Evolutionary conservation across 2,113 vertebrate genomes (phyloP), one percentile per base, ranked within the genome.

Genomic region (Calyptommatus sinebrachiatus): DNA sequence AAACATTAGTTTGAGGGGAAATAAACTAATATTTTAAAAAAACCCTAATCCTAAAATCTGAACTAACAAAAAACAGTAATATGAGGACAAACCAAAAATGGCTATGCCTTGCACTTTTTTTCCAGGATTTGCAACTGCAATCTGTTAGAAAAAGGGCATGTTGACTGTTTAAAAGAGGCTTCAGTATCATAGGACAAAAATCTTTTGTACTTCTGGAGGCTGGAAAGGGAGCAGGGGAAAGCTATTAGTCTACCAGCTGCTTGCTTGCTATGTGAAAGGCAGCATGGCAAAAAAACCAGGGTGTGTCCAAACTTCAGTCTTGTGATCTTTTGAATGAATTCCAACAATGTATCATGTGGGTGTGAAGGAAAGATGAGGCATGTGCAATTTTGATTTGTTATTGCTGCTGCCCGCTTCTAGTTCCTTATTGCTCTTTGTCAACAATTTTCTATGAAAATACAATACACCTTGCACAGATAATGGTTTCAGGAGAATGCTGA

Each of bases 311-410:
- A 57, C 20, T 26, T 60, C 45, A 45, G 35, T 68, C 62, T 83
- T 60, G 35, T 60, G 62, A 67, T 78, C 26, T 67, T 77, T 62
- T 83, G 75, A 77, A 68, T 12, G 45, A 24, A 16, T 57, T 61
- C 75, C 75, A 78, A 41, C 2, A 45, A 21, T 45, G 61, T 50
- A 22, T 77, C 68, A 12, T 62, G 72, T 53, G 61, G 29, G 62
- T 16, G 31, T 71, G 35, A 16, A 29, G 45, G 8, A 65, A 60
- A 50, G n/a, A 45, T 41, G 48, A 77, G 71, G 8, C 31, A 67
- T 46, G 21, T 67, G 48, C 20, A 60, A 26, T 14, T 65, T 77
- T 9, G 20, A 7, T 53, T 1, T 82, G 1, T 29, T 11, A 46
- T 46, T 26, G 24, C 1, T 45, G 41, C 61, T 72, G 46, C 31